Conservation (phyloP, 1,140 invertebrate species). For the Drosophila nasuta region DNA sequence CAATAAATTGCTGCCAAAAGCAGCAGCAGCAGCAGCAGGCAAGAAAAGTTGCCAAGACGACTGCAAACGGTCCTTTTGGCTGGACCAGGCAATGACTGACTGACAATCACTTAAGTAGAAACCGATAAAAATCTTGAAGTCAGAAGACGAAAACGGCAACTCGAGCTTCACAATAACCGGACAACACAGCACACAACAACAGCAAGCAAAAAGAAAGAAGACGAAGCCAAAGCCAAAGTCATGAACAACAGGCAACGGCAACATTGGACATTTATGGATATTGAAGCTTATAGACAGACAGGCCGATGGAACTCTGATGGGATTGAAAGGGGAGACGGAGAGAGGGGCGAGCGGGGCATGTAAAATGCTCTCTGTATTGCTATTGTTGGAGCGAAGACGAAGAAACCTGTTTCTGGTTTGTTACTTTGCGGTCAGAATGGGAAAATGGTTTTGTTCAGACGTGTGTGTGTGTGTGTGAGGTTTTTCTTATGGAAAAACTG, state of each 20-base stretch:
- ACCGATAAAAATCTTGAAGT: constrained; percentile 79
- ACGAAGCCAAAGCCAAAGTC: constrained; percentile 63
- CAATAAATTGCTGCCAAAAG: constrained; percentile 62
- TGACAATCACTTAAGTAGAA: constrained; percentile 83
- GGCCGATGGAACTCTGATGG: constrained; percentile 15
- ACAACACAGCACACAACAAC: constrained; percentile 5
- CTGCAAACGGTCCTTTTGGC: constrained; percentile 27
- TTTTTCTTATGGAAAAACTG: constrained; percentile 63
- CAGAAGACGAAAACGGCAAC: constrained; percentile 46
- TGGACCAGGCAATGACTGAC: constrained; percentile 68
- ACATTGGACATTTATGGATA: constrained; percentile 82
- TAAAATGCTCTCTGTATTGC: constrained; percentile 27
- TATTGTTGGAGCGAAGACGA: constrained; percentile 47
- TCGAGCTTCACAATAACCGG: constrained; percentile 32
- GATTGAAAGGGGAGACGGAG: neutral
- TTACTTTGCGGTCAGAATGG: constrained; percentile 25
- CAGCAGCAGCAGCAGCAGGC: constrained; percentile 36
- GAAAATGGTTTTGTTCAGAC: constrained; percentile 22
- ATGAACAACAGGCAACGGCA: constrained; percentile 61
- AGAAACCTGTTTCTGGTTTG: constrained; percentile 59
- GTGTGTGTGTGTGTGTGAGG: constrained; percentile 13
- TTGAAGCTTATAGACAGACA: constrained; percentile 80
- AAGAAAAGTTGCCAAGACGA: constrained; percentile 3
- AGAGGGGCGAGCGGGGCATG: neutral
- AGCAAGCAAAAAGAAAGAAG: constrained; percentile 11